Base-by-base conservation (phyloP, 2,888 invertebrate species). In the Napeogenes inachia region DNA sequence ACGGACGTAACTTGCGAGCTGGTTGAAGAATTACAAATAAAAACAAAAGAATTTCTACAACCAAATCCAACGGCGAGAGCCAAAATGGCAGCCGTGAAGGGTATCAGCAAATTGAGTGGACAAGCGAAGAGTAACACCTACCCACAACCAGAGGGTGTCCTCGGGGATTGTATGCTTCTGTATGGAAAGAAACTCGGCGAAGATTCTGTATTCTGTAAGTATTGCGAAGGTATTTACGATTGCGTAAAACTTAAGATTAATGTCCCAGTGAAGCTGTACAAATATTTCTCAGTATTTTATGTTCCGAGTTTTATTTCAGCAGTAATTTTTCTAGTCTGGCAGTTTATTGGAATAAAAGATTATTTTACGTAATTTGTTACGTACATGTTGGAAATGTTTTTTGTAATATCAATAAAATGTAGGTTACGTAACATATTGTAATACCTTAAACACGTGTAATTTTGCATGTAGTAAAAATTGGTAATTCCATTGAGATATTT, bases 11-110 rank as follows among this genome's bases (percentile, higher is more conserved):
- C 98, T 68, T 96, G 96, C 77, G 99, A 99, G 86, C 90, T 99
- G 78, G 98, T 99, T 46, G 99, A 99, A 83, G 99, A 99, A 78
- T 89, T 99, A 72, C 98, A 99, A 85, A 90, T 95, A 73, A 98
- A 99, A 92, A 99, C 99, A 63, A 99, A 98, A 92, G 99, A 99
- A 91, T 99, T 97, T 86, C 93, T 99, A 54, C 99, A 99, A 85
- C 99, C 99, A 60, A 99, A 99, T 92, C 99, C 99, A 62, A 98
- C 96, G 67, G 97, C 97, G 13, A 92, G 97, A 63, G 97, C 97
- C 50, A 97, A 97, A 89, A 97, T 97, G 97, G 97, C 97, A 5
- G 97, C 97, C 62, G 97, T 97, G 47, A 97, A 97, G 87, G 96
- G 97, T 66, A 97, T 99, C 76, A 98, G 98, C 76, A 99, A 99